Conservation (phyloP, 2,797 vertebrate genomes). For the Danio albolineatus region DNA sequence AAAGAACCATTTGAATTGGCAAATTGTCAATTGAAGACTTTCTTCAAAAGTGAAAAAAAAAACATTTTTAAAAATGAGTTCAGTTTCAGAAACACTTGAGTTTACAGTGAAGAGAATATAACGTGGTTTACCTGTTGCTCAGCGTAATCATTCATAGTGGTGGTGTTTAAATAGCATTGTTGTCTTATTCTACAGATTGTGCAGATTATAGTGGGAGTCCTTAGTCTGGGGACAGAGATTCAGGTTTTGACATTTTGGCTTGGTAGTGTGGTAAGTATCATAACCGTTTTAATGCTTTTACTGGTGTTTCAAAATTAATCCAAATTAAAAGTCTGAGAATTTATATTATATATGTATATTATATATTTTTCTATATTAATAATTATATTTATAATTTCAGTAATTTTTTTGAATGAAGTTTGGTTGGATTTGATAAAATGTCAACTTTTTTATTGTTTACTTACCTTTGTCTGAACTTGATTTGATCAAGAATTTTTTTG, state of each 20-base stretch:
- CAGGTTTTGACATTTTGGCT: conserved; percentile 57
- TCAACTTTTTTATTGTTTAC: background rate
- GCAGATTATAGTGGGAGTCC: conserved; percentile 74
- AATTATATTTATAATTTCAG: too few relatives aligned
- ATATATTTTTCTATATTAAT: too few relatives aligned
- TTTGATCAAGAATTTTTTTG: too few relatives aligned
- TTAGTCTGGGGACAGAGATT: conserved; percentile 59
- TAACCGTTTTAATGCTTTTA: background rate
- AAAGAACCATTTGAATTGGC: too few relatives aligned
- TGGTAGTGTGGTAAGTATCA: conserved; percentile 68
- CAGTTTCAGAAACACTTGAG: background rate
- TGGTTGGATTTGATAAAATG: too few relatives aligned
- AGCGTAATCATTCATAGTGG: background rate
- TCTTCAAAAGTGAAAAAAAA: too few relatives aligned
- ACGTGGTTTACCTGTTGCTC: background rate
- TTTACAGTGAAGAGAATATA: background rate
- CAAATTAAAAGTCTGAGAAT: background rate
- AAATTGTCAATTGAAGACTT: too few relatives aligned
- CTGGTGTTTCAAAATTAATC: background rate
- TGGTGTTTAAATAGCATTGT: background rate
- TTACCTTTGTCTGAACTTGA: background rate
- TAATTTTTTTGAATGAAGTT: background rate
- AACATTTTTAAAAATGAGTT: too few relatives aligned
- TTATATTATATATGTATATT: too few relatives aligned
- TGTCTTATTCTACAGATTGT: conserved; percentile 62